Evolutionary conservation across 2,888 invertebrate species (phyloP), one percentile per base, ranked within the genome.

Genomic region (Thecophora atra): DNA sequence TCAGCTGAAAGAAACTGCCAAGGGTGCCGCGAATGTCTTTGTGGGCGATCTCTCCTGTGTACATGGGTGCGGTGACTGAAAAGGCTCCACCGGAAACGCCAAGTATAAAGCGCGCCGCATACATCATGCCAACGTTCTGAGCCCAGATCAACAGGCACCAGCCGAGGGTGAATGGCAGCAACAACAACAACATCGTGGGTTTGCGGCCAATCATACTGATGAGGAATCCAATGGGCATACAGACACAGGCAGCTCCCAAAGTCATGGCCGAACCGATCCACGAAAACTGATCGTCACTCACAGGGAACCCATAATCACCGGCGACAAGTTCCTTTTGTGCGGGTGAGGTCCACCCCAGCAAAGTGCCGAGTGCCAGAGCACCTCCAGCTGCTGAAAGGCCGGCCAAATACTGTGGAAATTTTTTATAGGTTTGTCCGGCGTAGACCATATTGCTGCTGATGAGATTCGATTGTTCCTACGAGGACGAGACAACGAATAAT

Each of bases 1-100:
- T 92, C 58, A 98, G 86, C 83, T 97, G 97, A 83, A 96, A 95
- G 81, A 92, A 95, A 65, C 94, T 93, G 6, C 96, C 97, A 0
- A 97, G 86, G 0, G 91, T 90, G 0, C 97, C 97, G 71, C 97
- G 89, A 77, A 95, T 91, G 24, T 92, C 90, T 76, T 92, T 93
- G 78, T 95, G 92, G 0, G 96, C 91, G 63, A 95, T 95, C 88
- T 98, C 98, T 37, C 91, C 92, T 4, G 92, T 93, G 83, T 95
- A 96, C 75, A 96, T 90, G 0, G 97, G 96, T 0, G 93, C 93
- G 0, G 93, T 92, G 30, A 95, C 91, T 78, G 94, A 95, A 81
- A 93, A 93, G 0, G 94, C 93, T 26, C 95, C 95, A 71, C 86
- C 87, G n/a, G 86, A 81, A 66, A 87, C 78, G 73, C 87, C 87